These are phyloP conservation scores for Clanis bilineata DNA, from an alignment of 2,888 invertebrate genomes.

Conservation along the genomic window DNA sequence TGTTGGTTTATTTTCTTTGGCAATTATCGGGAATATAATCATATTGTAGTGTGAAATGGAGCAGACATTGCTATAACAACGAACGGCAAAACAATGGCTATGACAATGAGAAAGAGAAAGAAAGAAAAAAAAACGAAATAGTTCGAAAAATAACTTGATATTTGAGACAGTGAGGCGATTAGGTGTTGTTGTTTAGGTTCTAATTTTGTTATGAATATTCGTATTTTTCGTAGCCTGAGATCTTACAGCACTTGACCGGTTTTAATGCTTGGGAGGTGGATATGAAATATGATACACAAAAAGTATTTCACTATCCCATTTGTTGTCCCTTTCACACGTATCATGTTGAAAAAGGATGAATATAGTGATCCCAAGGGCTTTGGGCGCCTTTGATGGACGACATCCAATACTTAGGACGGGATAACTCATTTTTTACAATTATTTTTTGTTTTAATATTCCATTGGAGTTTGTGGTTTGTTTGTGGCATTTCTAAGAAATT, in stretches of 20 bases:
- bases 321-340: not conserved
- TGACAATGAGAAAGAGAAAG: too few species aligned
- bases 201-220: too few species aligned
- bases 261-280: constrained; percentile 2
- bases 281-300: constrained; percentile 11
- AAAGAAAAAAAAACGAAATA: too few species aligned
- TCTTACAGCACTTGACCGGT: not conserved
- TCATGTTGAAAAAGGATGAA: not conserved
- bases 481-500: constrained; percentile 2
- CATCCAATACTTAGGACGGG: constrained; percentile 2
- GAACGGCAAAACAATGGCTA: too few species aligned
- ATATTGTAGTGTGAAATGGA: too few species aligned
- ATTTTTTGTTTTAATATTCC: not conserved
- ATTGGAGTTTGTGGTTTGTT: not conserved
- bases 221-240: too few species aligned
- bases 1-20: not conserved
- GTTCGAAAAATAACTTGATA: too few species aligned
- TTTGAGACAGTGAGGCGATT: too few species aligned
- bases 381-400: constrained; percentile 11
- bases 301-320: not conserved
- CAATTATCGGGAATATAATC: too few species aligned
- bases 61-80: too few species aligned
- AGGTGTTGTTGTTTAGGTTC: too few species aligned
- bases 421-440: not conserved
- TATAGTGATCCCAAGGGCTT: not conserved